Evolutionary conservation across 2,888 invertebrate genomes (phyloP).

Genomic region (Eucera pruinosa): DNA sequence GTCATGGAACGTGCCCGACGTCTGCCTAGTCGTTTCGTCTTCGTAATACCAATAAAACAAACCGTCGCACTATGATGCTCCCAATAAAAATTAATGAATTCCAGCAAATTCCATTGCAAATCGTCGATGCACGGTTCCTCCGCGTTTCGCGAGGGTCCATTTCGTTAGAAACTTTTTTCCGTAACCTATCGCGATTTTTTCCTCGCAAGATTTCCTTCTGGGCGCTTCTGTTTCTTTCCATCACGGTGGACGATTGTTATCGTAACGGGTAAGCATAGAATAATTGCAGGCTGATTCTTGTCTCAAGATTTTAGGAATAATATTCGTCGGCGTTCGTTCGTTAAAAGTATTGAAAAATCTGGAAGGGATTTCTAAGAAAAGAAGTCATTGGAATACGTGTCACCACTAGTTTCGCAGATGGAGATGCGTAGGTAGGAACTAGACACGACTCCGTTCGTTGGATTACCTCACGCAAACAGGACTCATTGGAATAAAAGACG

Average conservation of each 20-base stretch:
- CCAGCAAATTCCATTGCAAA: constrained; percentile 37
- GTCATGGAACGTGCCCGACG: constrained; percentile 49
- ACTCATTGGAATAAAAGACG: neutral
- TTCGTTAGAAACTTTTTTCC: neutral
- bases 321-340: too few species aligned
- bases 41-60: constrained; percentile 57
- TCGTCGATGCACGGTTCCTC: constrained; percentile 11
- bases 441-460: neutral
- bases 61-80: constrained; percentile 27
- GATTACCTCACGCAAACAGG: neutral
- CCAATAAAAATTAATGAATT: constrained; percentile 65
- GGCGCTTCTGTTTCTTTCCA: neutral
- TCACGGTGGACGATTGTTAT: neutral
- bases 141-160: neutral
- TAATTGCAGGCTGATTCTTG: too few species aligned
- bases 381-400: neutral
- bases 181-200: neutral
- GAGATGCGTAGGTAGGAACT: neutral
- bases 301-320: too few species aligned
- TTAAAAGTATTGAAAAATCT: too few species aligned
- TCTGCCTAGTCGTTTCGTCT: constrained; percentile 36
- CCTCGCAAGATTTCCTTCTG: neutral
- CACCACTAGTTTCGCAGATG: neutral
- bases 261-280: neutral
- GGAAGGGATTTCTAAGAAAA: too few species aligned